These are phyloP conservation scores for Garra rufa DNA, from an alignment of 2,113 vertebrate species.

Conservation along the genomic window DNA sequence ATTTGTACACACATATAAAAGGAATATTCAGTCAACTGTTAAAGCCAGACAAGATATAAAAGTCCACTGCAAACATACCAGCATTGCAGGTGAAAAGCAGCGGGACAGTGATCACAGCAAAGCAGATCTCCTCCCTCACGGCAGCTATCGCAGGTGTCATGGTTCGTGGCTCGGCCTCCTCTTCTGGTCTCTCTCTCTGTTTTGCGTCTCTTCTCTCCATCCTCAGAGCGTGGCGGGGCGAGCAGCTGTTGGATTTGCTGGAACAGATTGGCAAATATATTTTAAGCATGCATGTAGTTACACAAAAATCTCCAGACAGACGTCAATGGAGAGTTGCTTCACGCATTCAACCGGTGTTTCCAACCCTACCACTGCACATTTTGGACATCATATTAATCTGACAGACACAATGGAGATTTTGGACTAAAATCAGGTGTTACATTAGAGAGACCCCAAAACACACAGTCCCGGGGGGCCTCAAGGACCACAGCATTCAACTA, in stretches of 20 bases:
- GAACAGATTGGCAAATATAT: neutral
- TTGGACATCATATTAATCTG: neutral
- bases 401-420: neutral
- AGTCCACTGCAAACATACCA: constrained; percentile 69
- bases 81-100: constrained; percentile 90
- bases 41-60: neutral
- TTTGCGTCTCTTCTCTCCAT: constrained; percentile 82
- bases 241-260: constrained; percentile 91
- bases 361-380: neutral
- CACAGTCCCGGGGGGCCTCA: neutral
- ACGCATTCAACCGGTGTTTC: neutral
- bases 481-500: constrained; percentile 7
- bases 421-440: neutral
- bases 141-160: constrained; percentile 92
- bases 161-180: constrained; percentile 86
- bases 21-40: neutral
- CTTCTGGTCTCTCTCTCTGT: constrained; percentile 84
- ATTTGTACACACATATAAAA: neutral
- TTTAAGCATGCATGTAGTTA: neutral
- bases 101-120: constrained; percentile 89
- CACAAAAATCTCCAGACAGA: neutral
- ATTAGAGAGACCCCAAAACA: neutral
- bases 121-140: constrained; percentile 89
- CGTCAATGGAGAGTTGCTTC: neutral
- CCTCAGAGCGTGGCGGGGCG: constrained; percentile 87